A percentile compares a stretch with the other conserved stretches of the same genome.
Evolutionary conservation across 2,113 vertebrate genomes (phyloP).

Genomic region (Thamnophis sirtalis): DNA sequence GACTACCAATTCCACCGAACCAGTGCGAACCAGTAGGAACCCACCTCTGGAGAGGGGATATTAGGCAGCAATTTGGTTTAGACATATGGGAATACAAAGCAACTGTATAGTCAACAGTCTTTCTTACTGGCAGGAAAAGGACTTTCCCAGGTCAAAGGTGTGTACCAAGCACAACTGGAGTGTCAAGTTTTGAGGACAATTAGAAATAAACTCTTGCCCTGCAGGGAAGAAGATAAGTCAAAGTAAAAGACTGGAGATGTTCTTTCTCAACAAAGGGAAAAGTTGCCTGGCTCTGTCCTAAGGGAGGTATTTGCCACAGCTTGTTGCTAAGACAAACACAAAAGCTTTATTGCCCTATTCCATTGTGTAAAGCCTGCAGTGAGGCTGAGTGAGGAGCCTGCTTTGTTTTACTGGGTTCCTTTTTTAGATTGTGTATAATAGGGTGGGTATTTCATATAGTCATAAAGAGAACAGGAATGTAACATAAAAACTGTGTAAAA

Average conservation of each 20-base stretch:
- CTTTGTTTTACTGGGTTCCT: conserved; percentile 23
- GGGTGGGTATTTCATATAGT: background rate
- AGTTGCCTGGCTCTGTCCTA: background rate
- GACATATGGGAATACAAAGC: background rate
- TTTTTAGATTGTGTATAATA: conserved; percentile 11
- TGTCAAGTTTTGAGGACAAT: background rate
- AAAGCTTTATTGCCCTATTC: conserved; percentile 8
- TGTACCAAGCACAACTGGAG: rapidly evolving
- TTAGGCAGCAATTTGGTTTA: background rate
- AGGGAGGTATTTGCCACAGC: background rate
- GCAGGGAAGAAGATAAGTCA: background rate
- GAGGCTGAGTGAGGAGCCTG: background rate
- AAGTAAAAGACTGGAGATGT: background rate
- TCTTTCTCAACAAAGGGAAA: background rate
- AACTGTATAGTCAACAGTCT: background rate
- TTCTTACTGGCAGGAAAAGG: background rate
- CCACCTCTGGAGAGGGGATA: background rate
- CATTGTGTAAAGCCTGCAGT: background rate
- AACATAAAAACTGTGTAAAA: background rate
- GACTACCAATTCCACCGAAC: no score
- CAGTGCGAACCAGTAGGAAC: no score
- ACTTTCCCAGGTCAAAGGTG: conserved; percentile 1
- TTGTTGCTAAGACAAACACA: rapidly evolving
- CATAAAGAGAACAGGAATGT: background rate
- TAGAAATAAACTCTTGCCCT: background rate